Evolutionary conservation across 2,113 vertebrate genomes (phyloP), one percentile per base, ranked within the genome.

Genomic region (Phylloscopus trochilus): DNA sequence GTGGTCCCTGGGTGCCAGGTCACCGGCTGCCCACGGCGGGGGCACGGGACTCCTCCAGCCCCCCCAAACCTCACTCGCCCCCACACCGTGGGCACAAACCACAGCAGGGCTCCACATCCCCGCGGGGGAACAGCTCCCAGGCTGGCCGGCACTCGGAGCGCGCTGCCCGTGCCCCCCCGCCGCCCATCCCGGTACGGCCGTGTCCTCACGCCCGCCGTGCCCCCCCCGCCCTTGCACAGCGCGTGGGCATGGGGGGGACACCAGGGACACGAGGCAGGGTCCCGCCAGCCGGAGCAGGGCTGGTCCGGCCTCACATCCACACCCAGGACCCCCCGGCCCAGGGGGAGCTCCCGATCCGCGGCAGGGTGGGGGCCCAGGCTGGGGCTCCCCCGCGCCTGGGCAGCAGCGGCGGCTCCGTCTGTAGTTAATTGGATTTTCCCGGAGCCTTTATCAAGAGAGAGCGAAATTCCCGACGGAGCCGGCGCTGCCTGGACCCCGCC

Each of bases 381-480:
- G 72, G 46, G 31, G 44, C 77, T 24, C 72, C 44, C 59, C 59
- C n/a, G 26, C 53, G 4, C 55, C 55, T 28, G n/a, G 5, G 89
- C 83, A 52, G 73, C 74, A 43, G 83, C 33, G 24, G 73, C 44
- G 44, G 78, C 73, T 70, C 81, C 33, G 51, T 72, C 68, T 46
- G 89, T 52, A 64, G 63, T 73, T 93, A 96, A 96, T 89, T 78
- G 95, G 93, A 64, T 96, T 96, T 89, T 83, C 53, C 46, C n/a
- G 46, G 80, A 95, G 91, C 90, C 80, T 72, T 81, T 74, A 92
- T 92, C 87, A 70, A 69, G 43, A 64, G 85, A 80, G 91, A 88
- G 51, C 33, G 28, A 83, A 77, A 89, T 80, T 84, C 92, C 84
- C 78, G 52, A 63, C 9, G 86, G 90, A 46, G 91, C n/a, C 27